Base-by-base conservation (phyloP, 2,113 vertebrate genomes). In the Urocynchramus pylzowi region DNA sequence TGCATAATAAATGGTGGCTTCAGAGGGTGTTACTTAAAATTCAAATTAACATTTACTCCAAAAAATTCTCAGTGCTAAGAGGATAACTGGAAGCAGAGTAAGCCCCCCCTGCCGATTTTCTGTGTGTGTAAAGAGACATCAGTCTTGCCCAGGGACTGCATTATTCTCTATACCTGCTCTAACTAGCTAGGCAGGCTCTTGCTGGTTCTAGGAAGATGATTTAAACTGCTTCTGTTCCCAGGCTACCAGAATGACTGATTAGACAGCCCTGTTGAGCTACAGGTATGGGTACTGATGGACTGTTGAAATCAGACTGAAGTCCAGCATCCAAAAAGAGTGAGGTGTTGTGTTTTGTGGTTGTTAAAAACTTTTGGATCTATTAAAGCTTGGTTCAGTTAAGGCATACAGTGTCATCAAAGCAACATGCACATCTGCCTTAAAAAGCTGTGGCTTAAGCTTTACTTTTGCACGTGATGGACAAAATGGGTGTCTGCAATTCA, bases 1-100 rank as follows among this genome's bases (percentile, higher is more conserved):
- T 4, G 2, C 1, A 2, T 92, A 91, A 96, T 90, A 92, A 90
- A 92, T 84, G 57, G 42, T 71, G 63, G 57, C 52, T 94, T 91
- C 39, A 67, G 47, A 84, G 42, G 42, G 20, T 61, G 47, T 93
- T 90, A 54, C 59, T 92, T 89, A 87, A 94, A 91, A 91, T 89
- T 76, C 28, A 92, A 68, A 91, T 95, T 63, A 94, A 37, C 9
- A 0, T 89, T 94, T 91, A 42, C 20, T 78, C 17, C 8, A 63
- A 84, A 91, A 57, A 54, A 9, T 9, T 27, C 7, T 33, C 65
- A n/a, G 21, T 49, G n/a, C 31, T 89, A 42, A 89, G 63, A 84
- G 49, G 26, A 39, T 84, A 63, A 44, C 13, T n/a, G 27, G 24
- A 75, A 44, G 49, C 33, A 78, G 52, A 68, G 41, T 64, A 21